phyloP scores from a whole-genome alignment of 92 coral and sea anemone species.

The Phenganax stokvisi region DNA sequence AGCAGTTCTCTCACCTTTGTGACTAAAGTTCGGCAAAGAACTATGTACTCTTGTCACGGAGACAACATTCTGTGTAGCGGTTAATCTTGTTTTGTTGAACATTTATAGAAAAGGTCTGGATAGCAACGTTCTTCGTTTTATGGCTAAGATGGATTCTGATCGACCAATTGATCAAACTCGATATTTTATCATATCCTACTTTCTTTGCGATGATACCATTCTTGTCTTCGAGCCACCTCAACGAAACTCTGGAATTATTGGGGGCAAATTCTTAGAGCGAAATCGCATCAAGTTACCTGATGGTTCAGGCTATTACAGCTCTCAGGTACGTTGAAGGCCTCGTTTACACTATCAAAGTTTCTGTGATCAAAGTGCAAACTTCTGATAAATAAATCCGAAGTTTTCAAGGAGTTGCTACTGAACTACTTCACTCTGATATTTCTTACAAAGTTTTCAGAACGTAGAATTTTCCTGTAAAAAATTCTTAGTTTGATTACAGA shows the following conservation, averaged over 20 bases:
- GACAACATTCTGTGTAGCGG: too few species aligned
- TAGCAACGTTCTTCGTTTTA: conserved; percentile 92
- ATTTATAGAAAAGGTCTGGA: conserved; percentile 80
- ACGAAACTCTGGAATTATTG: conserved; percentile 95
- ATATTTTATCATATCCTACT: conserved; percentile 86
- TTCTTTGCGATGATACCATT: conserved; percentile 90
- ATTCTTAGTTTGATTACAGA: too few species aligned
- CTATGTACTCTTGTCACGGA: too few species aligned
- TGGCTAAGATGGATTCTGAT: conserved; percentile 84
- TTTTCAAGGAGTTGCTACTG: too few species aligned
- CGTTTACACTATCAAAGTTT: too few species aligned
- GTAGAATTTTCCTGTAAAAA: too few species aligned
- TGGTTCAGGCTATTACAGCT: conserved; percentile 56
- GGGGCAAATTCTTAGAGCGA: conserved; percentile 92
- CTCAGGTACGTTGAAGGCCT: conserved; percentile 54
- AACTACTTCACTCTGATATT: too few species aligned
- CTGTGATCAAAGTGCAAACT: too few species aligned
- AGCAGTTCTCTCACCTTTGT: too few species aligned
- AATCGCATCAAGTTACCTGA: conserved; percentile 69
- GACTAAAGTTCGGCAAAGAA: too few species aligned
- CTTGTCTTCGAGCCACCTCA: conserved; percentile 95
- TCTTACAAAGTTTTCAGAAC: too few species aligned
- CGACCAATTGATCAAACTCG: conserved; percentile 94
- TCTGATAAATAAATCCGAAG: too few species aligned
- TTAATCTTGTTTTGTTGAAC: background rate